Base-by-base conservation (phyloP, 2,888 invertebrate genomes). In the Pelosia muscerda region DNA sequence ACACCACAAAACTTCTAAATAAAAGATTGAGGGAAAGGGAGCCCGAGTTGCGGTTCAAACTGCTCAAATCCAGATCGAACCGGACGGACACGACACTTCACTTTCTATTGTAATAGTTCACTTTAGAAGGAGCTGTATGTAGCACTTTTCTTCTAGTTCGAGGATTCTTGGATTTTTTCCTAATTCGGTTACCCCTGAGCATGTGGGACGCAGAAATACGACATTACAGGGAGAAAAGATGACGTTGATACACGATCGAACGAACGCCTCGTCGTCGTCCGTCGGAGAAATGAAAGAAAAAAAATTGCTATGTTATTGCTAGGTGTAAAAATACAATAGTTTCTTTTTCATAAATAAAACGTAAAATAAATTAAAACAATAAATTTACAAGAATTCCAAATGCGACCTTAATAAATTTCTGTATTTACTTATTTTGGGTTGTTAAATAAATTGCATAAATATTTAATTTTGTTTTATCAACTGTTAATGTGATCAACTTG, bases 61-160 rank as follows among this genome's bases (percentile, higher is more conserved):
- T 92, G 93, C 93, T 87, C 73, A 81, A 88, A 93, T 89, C 94
- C 92, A 93, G 94, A 92, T 94, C 81, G 83, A 94, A 94, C 94
- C 93, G 93, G 94, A 94, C 92, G 86, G 88, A 88, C 88, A 83
- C 88, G 85, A 90, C 90, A 90, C 89, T 90, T 88, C 86, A 88
- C 92, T 93, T 92, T 93, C 88, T 89, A 92, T 87, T 66, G 34
- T 59, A 63, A 34, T 56, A 25, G 60, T 93, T 92, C 89, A 93
- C 92, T 90, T 92, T 90, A 87, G 91, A 84, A 86, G 86, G 85
- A 81, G 82, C 81, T 78, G 83, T 81, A 67, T 84, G 86, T 85
- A 86, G 88, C 76, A 91, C 88, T 93, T 92, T 93, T 93, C 93
- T 92, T 89, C 93, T 92, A 71, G 90, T 92, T 81, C 91, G 92